phyloP scores from a whole-genome alignment of 2,113 vertebrate genomes.

The Sorex fumeus region DNA sequence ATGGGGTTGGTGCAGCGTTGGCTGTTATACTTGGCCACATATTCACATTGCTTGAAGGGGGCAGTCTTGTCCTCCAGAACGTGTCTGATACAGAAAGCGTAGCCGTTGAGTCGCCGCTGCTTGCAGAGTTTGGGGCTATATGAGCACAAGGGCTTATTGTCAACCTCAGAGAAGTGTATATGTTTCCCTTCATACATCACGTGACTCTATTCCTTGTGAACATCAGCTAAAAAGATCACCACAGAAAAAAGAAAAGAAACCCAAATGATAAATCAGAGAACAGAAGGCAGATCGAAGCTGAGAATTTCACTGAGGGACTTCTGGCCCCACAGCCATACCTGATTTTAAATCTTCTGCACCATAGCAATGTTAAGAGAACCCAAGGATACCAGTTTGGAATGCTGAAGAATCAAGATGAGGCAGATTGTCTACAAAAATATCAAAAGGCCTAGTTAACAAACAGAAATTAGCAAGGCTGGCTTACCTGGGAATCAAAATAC shows the following conservation, averaged over 20 bases:
- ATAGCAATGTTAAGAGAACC: slow-evolving; percentile 89
- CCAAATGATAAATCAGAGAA: slow-evolving; percentile 72
- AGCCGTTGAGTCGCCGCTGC: slow-evolving; percentile 99
- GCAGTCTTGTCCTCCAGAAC: slow-evolving; percentile 99
- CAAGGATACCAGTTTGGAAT: slow-evolving; percentile 88
- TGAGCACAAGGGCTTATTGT: slow-evolving; percentile 99
- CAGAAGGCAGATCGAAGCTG: slow-evolving; percentile 46
- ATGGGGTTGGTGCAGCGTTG: slow-evolving; percentile 99
- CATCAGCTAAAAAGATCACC: slow-evolving; percentile 96
- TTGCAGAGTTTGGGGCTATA: slow-evolving; percentile 99
- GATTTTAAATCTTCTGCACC: slow-evolving; percentile 92
- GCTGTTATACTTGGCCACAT: slow-evolving; percentile 99
- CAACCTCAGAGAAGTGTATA: slow-evolving; percentile 99
- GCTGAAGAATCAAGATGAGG: slow-evolving; percentile 88
- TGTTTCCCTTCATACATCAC: slow-evolving; percentile 99
- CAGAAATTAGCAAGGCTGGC: slow-evolving; percentile 48
- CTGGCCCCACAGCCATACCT: slow-evolving; percentile 86
- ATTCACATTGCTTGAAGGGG: slow-evolving; percentile 99
- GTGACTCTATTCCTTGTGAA: slow-evolving; percentile 99
- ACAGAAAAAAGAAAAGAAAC: slow-evolving; percentile 79
- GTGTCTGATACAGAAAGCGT: slow-evolving; percentile 99
- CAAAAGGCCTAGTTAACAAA: slow-evolving; percentile 84
- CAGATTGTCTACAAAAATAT: slow-evolving; percentile 89
- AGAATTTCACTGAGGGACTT: slow-evolving; percentile 73
- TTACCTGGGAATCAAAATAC: slow-evolving; percentile 50